Percentiles rank a stretch among this genome's conserved stretches.
Evolutionary conservation across 2,797 vertebrate species (phyloP).

Genomic region (Hafferia zeledoni): DNA sequence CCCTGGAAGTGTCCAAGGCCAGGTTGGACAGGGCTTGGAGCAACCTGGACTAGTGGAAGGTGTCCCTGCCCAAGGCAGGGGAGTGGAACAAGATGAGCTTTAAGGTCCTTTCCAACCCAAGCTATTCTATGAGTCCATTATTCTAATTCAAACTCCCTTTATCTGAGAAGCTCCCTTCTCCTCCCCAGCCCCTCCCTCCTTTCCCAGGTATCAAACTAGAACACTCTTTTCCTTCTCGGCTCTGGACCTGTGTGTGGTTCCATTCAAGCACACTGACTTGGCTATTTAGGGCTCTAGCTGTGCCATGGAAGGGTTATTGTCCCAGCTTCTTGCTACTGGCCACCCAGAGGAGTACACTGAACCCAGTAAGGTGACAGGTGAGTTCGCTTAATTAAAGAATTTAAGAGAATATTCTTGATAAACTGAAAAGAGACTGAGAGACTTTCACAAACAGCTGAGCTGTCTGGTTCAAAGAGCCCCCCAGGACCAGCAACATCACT

Average conservation of each 20-base stretch:
- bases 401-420: not conserved
- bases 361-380: not conserved
- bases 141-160: not conserved
- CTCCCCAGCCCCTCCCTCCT: not conserved
- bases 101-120: not conserved
- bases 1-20: not conserved
- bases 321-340: not conserved
- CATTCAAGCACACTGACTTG: not conserved
- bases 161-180: not conserved
- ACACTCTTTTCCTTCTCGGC: not conserved
- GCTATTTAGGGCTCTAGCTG: not conserved
- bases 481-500: not conserved
- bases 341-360: not conserved
- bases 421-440: not conserved
- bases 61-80: not conserved
- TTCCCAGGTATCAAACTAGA: not conserved
- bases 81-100: not conserved
- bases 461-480: not conserved
- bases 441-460: not conserved
- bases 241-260: not conserved
- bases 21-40: not conserved
- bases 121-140: not conserved
- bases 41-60: not conserved
- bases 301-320: not conserved
- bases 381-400: not conserved